A percentile compares a stretch with the other conserved stretches of the same genome.
phyloP scores from a whole-genome alignment of 2,113 vertebrate species.

The Origma solitaria region DNA sequence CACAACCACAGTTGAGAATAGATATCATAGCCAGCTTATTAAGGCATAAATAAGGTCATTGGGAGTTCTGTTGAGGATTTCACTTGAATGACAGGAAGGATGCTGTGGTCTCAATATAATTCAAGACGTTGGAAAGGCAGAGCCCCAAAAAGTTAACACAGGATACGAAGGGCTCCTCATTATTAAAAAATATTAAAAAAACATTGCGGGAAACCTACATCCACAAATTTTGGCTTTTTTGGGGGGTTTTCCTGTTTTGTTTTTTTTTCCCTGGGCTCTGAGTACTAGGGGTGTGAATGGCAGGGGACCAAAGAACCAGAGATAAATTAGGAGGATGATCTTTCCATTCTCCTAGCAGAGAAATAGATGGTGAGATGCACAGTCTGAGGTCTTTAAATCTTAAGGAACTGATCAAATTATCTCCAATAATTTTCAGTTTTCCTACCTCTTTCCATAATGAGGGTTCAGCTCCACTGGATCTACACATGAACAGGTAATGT shows the following conservation, averaged over 20 bases:
- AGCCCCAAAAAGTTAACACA: not conserved
- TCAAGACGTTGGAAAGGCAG: not conserved
- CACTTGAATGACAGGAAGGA: conserved; percentile 32
- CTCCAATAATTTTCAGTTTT: not conserved
- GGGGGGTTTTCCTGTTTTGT: not conserved
- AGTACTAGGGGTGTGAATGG: not conserved
- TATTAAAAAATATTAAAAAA: not conserved
- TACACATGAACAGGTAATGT: not conserved
- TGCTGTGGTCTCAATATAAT: not conserved
- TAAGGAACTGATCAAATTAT: not conserved
- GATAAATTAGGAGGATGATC: not conserved
- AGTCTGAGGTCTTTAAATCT: not conserved
- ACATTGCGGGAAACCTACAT: not conserved
- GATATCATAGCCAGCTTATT: not conserved
- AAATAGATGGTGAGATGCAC: not conserved
- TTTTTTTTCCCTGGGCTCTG: not conserved
- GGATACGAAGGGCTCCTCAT: not conserved
- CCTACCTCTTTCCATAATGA: not conserved
- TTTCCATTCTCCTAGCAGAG: not conserved
- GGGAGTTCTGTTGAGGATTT: not conserved
- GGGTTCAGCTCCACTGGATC: not conserved
- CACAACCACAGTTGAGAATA: not conserved
- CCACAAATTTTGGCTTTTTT: not conserved
- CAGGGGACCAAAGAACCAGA: not conserved
- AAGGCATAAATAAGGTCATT: not conserved